A percentile compares a stretch with the other conserved stretches of the same genome.
These are phyloP conservation scores for Callorhinus ursinus DNA, from an alignment of 2,113 vertebrate species.

Conservation along the genomic window DNA sequence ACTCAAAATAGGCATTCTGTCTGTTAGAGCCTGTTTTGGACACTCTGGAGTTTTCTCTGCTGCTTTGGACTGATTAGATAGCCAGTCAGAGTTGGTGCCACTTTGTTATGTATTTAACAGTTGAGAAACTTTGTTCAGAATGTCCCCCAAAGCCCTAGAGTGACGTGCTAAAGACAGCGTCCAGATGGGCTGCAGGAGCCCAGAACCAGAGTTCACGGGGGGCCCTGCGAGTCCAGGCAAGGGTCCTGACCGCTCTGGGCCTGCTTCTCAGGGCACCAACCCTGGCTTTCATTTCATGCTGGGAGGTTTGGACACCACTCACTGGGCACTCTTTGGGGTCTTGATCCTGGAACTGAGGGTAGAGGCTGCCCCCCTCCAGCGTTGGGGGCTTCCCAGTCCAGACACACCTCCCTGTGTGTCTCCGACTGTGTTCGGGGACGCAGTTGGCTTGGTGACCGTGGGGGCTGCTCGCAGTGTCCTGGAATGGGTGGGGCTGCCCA, in stretches of 20 bases:
- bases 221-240: rapidly evolving
- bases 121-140: neutral
- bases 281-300: neutral
- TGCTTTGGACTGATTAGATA: neutral
- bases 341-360: neutral
- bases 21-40: neutral
- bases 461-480: neutral
- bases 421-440: neutral
- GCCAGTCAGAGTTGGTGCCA: neutral
- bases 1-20: neutral
- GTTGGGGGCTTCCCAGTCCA: neutral
- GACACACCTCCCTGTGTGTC: neutral
- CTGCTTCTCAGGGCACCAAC: too few species aligned
- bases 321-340: too few species aligned
- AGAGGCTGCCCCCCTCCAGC: too few species aligned
- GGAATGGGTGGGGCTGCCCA: rapidly evolving
- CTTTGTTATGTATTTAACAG: neutral
- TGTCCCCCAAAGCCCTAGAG: neutral
- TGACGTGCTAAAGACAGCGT: neutral
- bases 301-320: too few species aligned
- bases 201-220: rapidly evolving
- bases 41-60: neutral
- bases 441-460: neutral
- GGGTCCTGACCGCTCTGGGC: neutral
- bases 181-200: neutral